Evolutionary conservation across 2,888 invertebrate genomes (phyloP).

Genomic region (Noctua comes): DNA sequence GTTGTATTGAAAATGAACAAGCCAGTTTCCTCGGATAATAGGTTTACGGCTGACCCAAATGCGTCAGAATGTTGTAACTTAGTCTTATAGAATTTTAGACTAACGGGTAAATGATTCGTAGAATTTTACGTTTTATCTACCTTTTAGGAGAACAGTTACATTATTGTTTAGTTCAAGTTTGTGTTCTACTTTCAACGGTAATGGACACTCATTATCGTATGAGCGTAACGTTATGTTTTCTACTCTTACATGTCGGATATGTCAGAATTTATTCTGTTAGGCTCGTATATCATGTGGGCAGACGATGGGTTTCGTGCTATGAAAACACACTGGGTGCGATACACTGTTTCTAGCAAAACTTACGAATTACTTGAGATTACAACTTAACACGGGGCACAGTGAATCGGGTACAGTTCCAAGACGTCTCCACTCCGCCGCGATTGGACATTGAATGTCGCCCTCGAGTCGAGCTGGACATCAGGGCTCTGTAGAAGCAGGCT

Average conservation of each 20-base stretch:
- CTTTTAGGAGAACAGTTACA: neutral
- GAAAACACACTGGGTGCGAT: no score
- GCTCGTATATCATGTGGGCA: no score
- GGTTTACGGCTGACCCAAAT: conserved; percentile 61
- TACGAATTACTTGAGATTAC: no score
- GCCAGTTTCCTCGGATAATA: conserved; percentile 46
- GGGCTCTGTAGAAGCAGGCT: no score
- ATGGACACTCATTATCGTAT: neutral
- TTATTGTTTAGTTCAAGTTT: conserved; percentile 7
- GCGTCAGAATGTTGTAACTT: conserved; percentile 47
- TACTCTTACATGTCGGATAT: neutral
- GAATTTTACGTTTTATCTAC: conserved; percentile 28
- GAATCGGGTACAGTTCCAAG: no score
- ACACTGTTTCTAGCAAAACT: no score
- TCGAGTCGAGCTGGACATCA: no score
- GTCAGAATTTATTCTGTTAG: no score
- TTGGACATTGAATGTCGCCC: no score
- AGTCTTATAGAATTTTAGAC: conserved; percentile 27
- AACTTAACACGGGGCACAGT: no score
- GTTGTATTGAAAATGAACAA: conserved; percentile 24
- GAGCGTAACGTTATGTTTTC: neutral
- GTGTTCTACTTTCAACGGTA: neutral
- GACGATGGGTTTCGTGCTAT: no score
- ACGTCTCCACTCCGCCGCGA: no score
- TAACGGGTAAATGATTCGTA: conserved; percentile 4